A percentile compares a stretch with the other conserved stretches of the same genome.
Conservation (phyloP, 2,113 vertebrate species). For the Hippocampus abdominalis region DNA sequence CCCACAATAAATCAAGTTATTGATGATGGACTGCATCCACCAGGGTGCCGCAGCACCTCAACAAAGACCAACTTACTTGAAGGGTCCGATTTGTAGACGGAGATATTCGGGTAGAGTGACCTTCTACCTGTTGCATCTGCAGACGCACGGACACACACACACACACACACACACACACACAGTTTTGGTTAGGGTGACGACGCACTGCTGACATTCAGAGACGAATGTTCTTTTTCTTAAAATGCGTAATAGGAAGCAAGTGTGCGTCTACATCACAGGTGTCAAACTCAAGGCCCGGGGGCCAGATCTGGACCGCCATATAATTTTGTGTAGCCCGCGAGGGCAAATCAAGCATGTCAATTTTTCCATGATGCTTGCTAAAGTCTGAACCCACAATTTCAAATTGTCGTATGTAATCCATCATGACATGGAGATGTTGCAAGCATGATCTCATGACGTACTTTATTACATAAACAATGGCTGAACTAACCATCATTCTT, state of each 20-base stretch:
- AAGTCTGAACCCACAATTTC: too few species aligned
- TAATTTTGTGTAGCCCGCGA: too few species aligned
- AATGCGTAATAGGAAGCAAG: background rate
- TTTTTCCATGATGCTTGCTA: too few species aligned
- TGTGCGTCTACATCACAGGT: background rate
- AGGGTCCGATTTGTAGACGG: conserved; percentile 47
- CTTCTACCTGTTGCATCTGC: conserved; percentile 14
- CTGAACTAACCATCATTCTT: too few species aligned
- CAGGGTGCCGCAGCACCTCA: conserved; percentile 11
- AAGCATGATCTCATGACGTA: too few species aligned
- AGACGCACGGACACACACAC: background rate
- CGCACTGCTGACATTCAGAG: too few species aligned
- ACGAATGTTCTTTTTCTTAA: background rate
- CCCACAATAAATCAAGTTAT: background rate
- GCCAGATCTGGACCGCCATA: too few species aligned
- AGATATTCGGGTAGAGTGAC: conserved; percentile 48
- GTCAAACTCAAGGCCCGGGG: too few species aligned
- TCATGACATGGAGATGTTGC: too few species aligned
- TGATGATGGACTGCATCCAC: conserved; percentile 4
- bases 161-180: background rate
- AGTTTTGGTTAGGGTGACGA: background rate
- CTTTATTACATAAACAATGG: too few species aligned
- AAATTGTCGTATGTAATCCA: too few species aligned
- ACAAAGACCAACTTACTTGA: conserved; percentile 40
- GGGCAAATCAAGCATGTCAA: too few species aligned